Base-by-base conservation (phyloP, 2,113 vertebrate species). In the Pionites leucogaster region DNA sequence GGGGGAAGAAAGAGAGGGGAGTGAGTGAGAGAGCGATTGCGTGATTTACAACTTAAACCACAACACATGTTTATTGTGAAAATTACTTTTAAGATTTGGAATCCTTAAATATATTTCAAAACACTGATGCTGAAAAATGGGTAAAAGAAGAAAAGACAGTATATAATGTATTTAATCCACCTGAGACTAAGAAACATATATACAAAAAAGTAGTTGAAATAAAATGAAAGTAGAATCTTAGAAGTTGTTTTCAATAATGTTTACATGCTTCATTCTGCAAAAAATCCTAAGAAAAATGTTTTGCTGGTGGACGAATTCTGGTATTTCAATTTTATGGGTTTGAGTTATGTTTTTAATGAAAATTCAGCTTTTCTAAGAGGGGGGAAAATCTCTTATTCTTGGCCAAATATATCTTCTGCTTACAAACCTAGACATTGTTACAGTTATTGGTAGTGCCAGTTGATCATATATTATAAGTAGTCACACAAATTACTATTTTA, bases 331-430 rank as follows among this genome's bases (percentile, higher is more conserved):
- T 49, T 68, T 28, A 62, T 37, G 1, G 2, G 8, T 57, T 52
- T 42, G 28, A 12, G n/a, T 37, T 69, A 77, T 69, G 3, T 47
- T 86, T 67, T 5, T 57, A 49, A 29, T 37, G 5, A 84, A 77
- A 81, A 77, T 31, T 11, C 35, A 68, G 1, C 2, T 55, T 82
- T 65, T 60, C 35, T 15, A 46, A 37, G 18, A 68, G 7, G 18
- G 7, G 24, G 3, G 46, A 53, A 59, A 41, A 0, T 0, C 7
- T 55, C 15, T 57, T 57, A 62, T 59, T 82, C 9, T 22, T 79
- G 17, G 20, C 17, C 13, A 52, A n/a, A 37, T 52, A 1, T 27
- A 39, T 53, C 17, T 67, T 85, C n/a, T 52, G 5, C 49, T 63
- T 31, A 31, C 6, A 67, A 44, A 86, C 70, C 7, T 79, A 69